Conservation (phyloP, 2,797 vertebrate species). For the Simalia tracyae region DNA sequence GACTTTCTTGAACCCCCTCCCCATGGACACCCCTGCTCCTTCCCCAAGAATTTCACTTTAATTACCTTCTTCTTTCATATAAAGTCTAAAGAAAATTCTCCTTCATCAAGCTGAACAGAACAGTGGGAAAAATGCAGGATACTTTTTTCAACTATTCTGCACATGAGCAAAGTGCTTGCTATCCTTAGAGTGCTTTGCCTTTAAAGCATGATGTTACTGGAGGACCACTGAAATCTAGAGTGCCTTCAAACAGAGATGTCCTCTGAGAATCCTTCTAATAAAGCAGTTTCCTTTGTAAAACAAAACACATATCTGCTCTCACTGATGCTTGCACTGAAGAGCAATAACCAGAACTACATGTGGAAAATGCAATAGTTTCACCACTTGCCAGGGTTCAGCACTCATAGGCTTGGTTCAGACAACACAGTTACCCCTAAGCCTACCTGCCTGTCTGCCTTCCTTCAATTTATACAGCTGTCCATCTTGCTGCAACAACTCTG, state of each 20-base stretch:
- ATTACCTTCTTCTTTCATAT: neutral
- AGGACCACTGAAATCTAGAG: neutral
- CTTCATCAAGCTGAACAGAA: neutral
- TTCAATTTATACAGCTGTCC: neutral
- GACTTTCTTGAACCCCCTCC: neutral
- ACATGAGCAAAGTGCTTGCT: neutral
- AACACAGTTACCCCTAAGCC: neutral
- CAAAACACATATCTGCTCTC: neutral
- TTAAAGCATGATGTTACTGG: neutral
- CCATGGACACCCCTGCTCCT: neutral
- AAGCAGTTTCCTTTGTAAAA: neutral
- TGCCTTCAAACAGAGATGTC: neutral
- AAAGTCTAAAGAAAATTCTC: neutral
- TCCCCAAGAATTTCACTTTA: neutral
- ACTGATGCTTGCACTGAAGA: neutral
- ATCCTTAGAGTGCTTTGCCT: neutral
- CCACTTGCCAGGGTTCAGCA: neutral
- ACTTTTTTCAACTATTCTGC: neutral
- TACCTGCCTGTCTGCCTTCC: neutral
- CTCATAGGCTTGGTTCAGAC: neutral
- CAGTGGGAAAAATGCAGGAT: neutral
- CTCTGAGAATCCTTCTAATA: neutral
- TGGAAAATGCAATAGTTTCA: neutral
- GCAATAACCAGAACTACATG: neutral
- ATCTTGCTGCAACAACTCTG: neutral